These are phyloP conservation scores for Lagopus muta DNA, from an alignment of 2,113 vertebrate species.

Conservation along the genomic window DNA sequence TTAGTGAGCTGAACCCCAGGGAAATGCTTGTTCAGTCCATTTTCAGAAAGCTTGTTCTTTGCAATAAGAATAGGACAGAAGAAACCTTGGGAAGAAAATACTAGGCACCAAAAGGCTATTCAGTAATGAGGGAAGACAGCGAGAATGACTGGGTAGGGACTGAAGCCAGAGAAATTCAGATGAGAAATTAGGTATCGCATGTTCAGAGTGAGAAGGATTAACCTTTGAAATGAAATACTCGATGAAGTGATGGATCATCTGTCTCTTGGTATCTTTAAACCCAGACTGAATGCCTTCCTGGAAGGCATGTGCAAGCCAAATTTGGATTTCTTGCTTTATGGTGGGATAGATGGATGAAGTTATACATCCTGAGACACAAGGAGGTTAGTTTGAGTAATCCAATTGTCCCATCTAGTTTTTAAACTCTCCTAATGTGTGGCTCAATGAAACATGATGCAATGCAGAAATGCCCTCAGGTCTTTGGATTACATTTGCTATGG, in stretches of 20 bases:
- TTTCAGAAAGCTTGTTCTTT: not conserved
- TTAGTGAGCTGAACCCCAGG: not conserved
- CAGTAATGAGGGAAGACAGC: not conserved
- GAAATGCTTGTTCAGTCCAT: rapidly evolving
- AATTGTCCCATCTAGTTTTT: not conserved
- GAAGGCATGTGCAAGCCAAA: not conserved
- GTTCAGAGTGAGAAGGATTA: conserved; percentile 33
- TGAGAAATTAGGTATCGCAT: conserved; percentile 2
- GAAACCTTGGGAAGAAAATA: not conserved
- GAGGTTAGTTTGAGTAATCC: not conserved
- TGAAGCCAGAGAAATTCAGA: not conserved
- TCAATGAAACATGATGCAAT: not conserved
- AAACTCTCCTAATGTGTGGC: not conserved
- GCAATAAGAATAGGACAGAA: not conserved
- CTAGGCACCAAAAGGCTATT: not conserved
- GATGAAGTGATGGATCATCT: conserved; percentile 26
- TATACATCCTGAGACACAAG: not conserved
- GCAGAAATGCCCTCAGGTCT: not conserved
- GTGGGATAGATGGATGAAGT: not conserved
- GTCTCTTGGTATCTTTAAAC: conserved; percentile 36
- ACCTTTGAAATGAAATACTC: conserved; percentile 32
- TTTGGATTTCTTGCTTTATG: not conserved
- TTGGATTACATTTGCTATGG: not conserved
- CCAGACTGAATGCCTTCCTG: conserved; percentile 23
- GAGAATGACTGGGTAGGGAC: not conserved